Base-by-base conservation (phyloP, 2,113 vertebrate species). In the Notarius quadriscutis region DNA sequence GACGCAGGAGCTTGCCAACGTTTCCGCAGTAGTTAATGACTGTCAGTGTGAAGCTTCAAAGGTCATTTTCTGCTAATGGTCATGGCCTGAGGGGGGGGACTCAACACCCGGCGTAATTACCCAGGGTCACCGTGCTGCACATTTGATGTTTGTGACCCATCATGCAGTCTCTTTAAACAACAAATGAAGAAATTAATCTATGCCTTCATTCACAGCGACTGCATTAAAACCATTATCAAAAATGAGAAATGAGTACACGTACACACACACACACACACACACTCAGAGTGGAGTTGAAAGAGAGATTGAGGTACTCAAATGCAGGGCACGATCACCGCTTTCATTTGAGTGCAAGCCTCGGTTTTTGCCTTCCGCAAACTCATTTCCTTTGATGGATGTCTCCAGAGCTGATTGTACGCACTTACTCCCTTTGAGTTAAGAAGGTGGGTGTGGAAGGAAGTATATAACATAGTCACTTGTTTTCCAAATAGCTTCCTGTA, bases 401-500 rank as follows among this genome's bases (percentile, higher is more conserved):
- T 15, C 80, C 34, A 75, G 63, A 86, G 87, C 84, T 84, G 85
- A 85, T 84, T 87, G 75, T 89, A 79, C 78, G 79, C 78, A 80
- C 89, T 90, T 90, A 87, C 84, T 91, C 87, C 83, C 58, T 80
- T 88, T 84, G 89, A 88, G 89, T 88, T 84, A 74, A 72, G 79
- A 77, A 84, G 34, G 78, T 82, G 87, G 71, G 86, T 74, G 25
- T 48, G 83, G 22, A 80, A 84, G 69, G 82, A 75, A 77, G 57
- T 89, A 77, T 87, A 84, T 85, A 90, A 88, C 87, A 51, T 58
- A 50, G 87, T 84, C 84, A 71, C 81, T 90, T 88, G 88, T 92
- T 89, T 90, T 62, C 74, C 85, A 90, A 92, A 91, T 90, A 91
- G 84, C 85, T 85, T 89, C 65, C 84, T 87, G 83, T 89, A 86